phyloP scores from a whole-genome alignment of 2,888 invertebrate genomes.

The Eumerus sabulonum region DNA sequence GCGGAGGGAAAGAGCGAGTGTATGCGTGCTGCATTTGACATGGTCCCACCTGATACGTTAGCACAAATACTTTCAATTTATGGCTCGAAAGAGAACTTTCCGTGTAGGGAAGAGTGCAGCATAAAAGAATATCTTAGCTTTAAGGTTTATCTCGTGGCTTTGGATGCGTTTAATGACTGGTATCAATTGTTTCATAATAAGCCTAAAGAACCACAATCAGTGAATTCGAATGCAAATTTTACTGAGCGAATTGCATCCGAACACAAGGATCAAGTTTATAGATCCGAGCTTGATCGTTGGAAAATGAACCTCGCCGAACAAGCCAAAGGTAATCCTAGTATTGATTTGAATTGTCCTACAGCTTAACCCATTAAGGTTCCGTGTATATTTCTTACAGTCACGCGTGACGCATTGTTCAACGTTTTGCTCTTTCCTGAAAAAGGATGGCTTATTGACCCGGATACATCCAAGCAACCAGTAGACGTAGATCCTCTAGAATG shows the following conservation, averaged over 20 bases:
- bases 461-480: constrained; percentile 80
- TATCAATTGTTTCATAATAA: constrained; percentile 89
- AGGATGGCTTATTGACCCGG: constrained; percentile 92
- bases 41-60: constrained; percentile 85
- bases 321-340: constrained; percentile 81
- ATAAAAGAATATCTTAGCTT: constrained; percentile 92
- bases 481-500: constrained; percentile 80
- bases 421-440: constrained; percentile 92
- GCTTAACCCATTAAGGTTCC: neutral
- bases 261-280: constrained; percentile 88
- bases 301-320: constrained; percentile 85
- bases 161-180: constrained; percentile 94
- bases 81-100: constrained; percentile 79
- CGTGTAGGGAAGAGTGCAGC: constrained; percentile 79
- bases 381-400: constrained; percentile 80
- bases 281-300: constrained; percentile 89
- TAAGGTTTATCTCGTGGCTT: constrained; percentile 91
- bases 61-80: constrained; percentile 80
- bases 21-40: constrained; percentile 87
- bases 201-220: constrained; percentile 84
- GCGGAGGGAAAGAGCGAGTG: constrained; percentile 90
- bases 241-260: constrained; percentile 94
- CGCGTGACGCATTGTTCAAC: constrained; percentile 90
- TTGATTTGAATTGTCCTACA: neutral
- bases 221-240: constrained; percentile 84